Evolutionary conservation across 2,113 vertebrate species (phyloP).

Genomic region (Pedetes capensis): DNA sequence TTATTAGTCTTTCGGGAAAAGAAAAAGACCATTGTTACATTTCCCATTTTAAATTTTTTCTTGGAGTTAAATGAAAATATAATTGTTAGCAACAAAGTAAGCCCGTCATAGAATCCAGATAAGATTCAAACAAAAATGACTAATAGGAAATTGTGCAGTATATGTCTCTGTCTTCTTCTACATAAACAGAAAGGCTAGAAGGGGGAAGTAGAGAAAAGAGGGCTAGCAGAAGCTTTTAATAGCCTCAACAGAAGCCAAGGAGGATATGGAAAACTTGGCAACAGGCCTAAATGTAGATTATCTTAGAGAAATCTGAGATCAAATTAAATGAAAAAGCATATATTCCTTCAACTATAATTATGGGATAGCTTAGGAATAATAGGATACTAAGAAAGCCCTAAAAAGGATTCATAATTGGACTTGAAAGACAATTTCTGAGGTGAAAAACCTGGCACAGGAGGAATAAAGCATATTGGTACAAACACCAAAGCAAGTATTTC

Average conservation of each 20-base stretch:
- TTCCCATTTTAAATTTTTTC: conserved; percentile 76
- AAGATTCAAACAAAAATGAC: conserved; percentile 58
- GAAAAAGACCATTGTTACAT: conserved; percentile 57
- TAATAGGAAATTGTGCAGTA: conserved; percentile 61
- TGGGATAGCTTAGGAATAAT: neutral
- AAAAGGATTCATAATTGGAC: conserved; percentile 18
- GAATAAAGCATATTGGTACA: conserved; percentile 35
- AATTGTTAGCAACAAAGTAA: conserved; percentile 75
- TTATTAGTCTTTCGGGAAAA: conserved; percentile 59
- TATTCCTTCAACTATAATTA: conserved; percentile 45
- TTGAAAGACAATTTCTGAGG: conserved; percentile 32
- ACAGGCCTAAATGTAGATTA: conserved; percentile 54
- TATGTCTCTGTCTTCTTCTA: conserved; percentile 73
- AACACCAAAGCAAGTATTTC: conserved; percentile 51
- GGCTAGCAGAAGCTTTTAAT: conserved; percentile 61
- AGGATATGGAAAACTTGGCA: conserved; percentile 54
- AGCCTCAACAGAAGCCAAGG: conserved; percentile 47
- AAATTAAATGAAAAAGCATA: conserved; percentile 53
- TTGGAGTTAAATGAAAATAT: conserved; percentile 77
- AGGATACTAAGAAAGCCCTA: conserved; percentile 37
- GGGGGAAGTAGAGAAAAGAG: conserved; percentile 68
- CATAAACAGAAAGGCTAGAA: conserved; percentile 30
- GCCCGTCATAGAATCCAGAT: conserved; percentile 59
- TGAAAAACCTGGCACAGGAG: neutral
- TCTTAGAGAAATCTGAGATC: conserved; percentile 59